phyloP scores from a whole-genome alignment of 1,140 invertebrate genomes.

The Antheraea pernyi region DNA sequence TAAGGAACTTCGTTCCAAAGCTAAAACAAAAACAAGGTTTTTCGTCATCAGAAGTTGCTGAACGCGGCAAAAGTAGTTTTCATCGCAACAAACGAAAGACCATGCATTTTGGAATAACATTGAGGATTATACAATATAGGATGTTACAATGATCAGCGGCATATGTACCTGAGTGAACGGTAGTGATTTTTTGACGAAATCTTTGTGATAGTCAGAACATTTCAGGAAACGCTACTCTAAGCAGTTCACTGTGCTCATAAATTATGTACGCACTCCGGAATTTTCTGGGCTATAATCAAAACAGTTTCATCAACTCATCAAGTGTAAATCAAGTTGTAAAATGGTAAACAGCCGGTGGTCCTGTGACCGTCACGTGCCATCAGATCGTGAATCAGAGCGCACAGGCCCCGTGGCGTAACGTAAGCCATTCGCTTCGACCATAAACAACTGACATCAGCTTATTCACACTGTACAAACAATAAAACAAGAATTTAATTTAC shows the following conservation, averaged over 20 bases:
- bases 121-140: too few relatives aligned
- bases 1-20: too few relatives aligned
- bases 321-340: slow-evolving; percentile 10
- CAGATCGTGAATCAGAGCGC: slow-evolving; percentile 36
- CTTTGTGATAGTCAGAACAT: too few relatives aligned
- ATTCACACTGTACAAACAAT: background rate
- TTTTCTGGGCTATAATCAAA: background rate
- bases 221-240: too few relatives aligned
- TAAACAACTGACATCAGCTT: background rate
- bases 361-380: slow-evolving; percentile 23
- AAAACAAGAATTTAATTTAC: background rate
- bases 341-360: slow-evolving; percentile 9
- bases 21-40: too few relatives aligned
- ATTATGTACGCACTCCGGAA: background rate
- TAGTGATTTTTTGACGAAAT: too few relatives aligned
- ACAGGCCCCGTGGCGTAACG: slow-evolving; percentile 45
- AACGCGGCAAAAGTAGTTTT: too few relatives aligned
- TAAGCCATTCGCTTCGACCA: slow-evolving; percentile 16
- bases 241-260: background rate
- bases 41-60: too few relatives aligned
- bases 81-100: too few relatives aligned
- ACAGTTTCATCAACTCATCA: background rate
- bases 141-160: too few relatives aligned
- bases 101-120: too few relatives aligned
- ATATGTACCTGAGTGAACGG: too few relatives aligned